A percentile compares a stretch with the other conserved stretches of the same genome.
These are phyloP conservation scores for Agrotis puta DNA, from an alignment of 2,888 invertebrate species.

Conservation along the genomic window DNA sequence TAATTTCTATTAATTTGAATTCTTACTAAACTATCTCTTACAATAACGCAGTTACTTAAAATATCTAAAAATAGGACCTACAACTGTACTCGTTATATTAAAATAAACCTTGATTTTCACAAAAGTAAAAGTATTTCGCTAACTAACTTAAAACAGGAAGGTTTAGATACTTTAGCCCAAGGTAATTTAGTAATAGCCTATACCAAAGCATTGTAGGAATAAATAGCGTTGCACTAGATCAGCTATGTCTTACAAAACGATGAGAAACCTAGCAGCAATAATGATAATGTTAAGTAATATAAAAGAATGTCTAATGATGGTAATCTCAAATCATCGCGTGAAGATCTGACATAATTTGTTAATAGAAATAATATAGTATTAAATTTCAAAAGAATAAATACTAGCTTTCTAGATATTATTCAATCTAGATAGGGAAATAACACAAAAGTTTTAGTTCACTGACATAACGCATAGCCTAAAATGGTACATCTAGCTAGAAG, in stretches of 20 bases:
- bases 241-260: constrained; percentile 67
- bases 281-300: constrained; percentile 68
- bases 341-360: constrained; percentile 28
- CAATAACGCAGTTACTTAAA: too few species aligned
- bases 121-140: constrained; percentile 61
- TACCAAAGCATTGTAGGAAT: constrained; percentile 65
- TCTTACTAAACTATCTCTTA: too few species aligned
- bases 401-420: neutral
- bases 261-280: constrained; percentile 63
- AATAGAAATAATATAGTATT: constrained; percentile 10
- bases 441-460: neutral
- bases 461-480: neutral
- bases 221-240: constrained; percentile 66
- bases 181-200: constrained; percentile 62
- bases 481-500: neutral
- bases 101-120: constrained; percentile 29
- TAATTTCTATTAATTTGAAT: too few species aligned
- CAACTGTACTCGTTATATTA: neutral
- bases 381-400: neutral
- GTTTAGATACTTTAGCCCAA: constrained; percentile 45
- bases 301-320: constrained; percentile 29
- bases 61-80: neutral
- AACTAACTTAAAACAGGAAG: constrained; percentile 55
- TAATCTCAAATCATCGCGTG: constrained; percentile 33
- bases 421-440: neutral